Percentiles rank a stretch among this genome's conserved stretches.
Conservation (phyloP, 2,113 vertebrate species). For the Spilogale gracilis region DNA sequence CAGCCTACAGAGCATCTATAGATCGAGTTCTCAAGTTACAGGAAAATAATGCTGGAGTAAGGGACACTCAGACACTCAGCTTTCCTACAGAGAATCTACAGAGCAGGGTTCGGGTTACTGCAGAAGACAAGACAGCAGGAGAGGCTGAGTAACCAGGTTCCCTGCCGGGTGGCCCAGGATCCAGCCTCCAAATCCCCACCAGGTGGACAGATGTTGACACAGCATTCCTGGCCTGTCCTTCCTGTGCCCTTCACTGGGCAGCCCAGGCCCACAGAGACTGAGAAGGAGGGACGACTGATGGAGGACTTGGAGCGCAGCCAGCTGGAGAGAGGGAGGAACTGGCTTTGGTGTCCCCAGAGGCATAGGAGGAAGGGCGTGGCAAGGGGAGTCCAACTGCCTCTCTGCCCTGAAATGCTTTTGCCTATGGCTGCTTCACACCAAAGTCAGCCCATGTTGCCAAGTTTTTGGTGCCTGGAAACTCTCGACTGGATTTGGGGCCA, state of each 20-base stretch:
- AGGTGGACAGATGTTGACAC: conserved; percentile 81
- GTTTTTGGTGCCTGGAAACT: not conserved
- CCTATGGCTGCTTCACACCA: rapidly evolving
- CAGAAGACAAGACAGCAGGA: not conserved
- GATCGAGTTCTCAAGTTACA: conserved; percentile 72
- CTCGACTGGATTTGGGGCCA: not conserved
- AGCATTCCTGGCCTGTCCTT: conserved; percentile 74
- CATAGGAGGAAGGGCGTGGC: not conserved
- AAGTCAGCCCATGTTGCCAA: not conserved
- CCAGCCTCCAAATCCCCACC: conserved; percentile 51
- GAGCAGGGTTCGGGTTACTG: conserved; percentile 20
- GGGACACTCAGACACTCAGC: not conserved
- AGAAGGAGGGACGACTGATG: not conserved
- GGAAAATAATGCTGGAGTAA: conserved; percentile 28
- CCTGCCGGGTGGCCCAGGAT: not conserved
- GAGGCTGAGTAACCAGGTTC: conserved; percentile 50
- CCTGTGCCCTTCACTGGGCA: conserved; percentile 72
- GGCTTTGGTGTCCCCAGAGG: not conserved
- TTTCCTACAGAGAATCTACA: not conserved
- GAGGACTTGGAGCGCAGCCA: not conserved
- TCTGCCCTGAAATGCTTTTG: not conserved
- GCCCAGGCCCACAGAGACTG: not conserved
- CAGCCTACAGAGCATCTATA: conserved; percentile 55
- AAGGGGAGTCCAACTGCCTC: not conserved
- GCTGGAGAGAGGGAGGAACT: not conserved